Conservation (phyloP, 2,113 vertebrate species). For the Syngnathus typhle region DNA sequence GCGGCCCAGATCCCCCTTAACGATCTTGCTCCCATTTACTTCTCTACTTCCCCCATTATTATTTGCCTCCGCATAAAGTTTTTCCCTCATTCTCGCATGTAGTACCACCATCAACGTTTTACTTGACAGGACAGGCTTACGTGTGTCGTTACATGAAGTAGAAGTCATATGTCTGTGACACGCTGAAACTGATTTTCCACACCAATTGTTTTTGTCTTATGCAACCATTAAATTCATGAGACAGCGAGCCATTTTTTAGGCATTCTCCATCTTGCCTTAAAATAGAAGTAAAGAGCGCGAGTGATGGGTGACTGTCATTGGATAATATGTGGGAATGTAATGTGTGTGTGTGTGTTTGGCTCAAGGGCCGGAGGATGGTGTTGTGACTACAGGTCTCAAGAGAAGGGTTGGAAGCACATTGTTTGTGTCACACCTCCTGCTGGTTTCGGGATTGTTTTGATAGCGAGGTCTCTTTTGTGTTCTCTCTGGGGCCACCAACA, state of each 20-base stretch:
- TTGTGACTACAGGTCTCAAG: conserved; percentile 42
- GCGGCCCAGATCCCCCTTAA: neutral
- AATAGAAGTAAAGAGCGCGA: conserved; percentile 29
- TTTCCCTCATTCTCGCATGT: conserved; percentile 12
- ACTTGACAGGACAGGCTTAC: conserved; percentile 54
- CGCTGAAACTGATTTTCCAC: conserved; percentile 70
- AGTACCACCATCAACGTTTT: conserved; percentile 28
- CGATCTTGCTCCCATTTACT: neutral
- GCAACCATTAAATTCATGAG: conserved; percentile 43
- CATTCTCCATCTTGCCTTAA: conserved; percentile 13
- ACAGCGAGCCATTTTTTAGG: conserved; percentile 49
- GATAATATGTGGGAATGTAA: conserved; percentile 6
- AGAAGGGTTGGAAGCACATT: conserved; percentile 48
- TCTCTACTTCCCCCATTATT: neutral
- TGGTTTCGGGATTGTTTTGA: conserved; percentile 60
- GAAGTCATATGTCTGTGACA: conserved; percentile 47
- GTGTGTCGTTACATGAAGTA: conserved; percentile 50
- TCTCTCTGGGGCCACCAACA: conserved; percentile 36
- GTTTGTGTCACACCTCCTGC: conserved; percentile 60
- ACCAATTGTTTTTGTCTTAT: conserved; percentile 46
- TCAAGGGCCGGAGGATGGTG: conserved; percentile 10
- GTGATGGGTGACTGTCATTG: conserved; percentile 28
- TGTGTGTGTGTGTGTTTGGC: neutral
- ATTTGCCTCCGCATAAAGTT: neutral
- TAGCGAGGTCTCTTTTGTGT: conserved; percentile 43